A percentile compares a stretch with the other conserved stretches of the same genome.
Evolutionary conservation across 1,140 invertebrate genomes (phyloP).

Genomic region (Lineus longissimus): DNA sequence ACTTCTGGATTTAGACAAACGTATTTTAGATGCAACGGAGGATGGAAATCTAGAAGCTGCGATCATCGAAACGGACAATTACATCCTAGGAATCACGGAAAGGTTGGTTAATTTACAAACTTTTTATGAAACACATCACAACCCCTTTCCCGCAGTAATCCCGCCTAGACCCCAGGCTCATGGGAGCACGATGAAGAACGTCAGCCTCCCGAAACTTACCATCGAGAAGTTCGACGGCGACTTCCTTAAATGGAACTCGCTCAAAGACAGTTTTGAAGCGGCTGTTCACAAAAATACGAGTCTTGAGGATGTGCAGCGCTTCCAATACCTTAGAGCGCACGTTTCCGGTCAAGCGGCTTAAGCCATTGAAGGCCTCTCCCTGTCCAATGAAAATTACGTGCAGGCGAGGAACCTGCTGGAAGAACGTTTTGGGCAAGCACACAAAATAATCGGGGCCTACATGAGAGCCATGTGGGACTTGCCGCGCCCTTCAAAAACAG

Average conservation of each 20-base stretch:
- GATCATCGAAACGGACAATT: too few species aligned
- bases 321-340: conserved; percentile 13
- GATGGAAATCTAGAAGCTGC: too few species aligned
- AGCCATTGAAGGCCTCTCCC: conserved; percentile 7
- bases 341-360: conserved; percentile 5
- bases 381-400: conserved; percentile 15
- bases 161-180: too few species aligned
- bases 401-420: conserved; percentile 5
- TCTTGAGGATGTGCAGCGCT: conserved; percentile 14
- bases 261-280: conserved; percentile 15
- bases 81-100: too few species aligned
- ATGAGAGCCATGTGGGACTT: conserved; percentile 13
- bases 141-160: too few species aligned
- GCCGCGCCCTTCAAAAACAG: neutral
- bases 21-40: too few species aligned
- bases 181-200: too few species aligned
- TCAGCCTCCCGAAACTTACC: conserved; percentile 13
- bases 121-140: too few species aligned
- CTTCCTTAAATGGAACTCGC: conserved; percentile 14
- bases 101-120: too few species aligned
- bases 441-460: conserved; percentile 12
- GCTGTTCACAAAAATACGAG: conserved; percentile 9
- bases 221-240: conserved; percentile 18
- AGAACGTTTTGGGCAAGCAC: conserved; percentile 14
- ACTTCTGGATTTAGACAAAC: too few species aligned